Evolutionary conservation across 2,113 vertebrate species (phyloP), one percentile per base, ranked within the genome.

Genomic region (Saguinus imperator): DNA sequence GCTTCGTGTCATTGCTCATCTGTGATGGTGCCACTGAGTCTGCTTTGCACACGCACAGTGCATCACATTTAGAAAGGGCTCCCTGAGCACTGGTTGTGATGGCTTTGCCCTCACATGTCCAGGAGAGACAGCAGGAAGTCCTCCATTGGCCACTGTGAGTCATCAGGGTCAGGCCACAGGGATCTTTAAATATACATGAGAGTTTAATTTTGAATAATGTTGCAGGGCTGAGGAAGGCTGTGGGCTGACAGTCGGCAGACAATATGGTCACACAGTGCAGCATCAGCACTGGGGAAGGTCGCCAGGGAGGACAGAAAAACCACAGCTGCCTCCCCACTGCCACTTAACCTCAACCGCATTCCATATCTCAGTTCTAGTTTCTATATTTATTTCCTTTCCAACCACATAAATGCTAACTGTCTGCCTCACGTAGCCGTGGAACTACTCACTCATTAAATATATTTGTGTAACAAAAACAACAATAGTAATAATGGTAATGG

Each of bases 231-330:
- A 40, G 79, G 21, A 23, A 20, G 13, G 77, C 25, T 12, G n/a
- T 9, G 2, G 7, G 8, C 1, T 0, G 3, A 8, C 0, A 2
- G 35, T 23, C 1, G 1, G 3, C 12, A 32, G 80, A 29, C 16
- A 2, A 17, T 32, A 2, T 0, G 25, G 32, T 12, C 58, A 35
- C 0, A 1, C 8, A 1, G 35, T 0, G 50, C 11, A 3, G 16
- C 14, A 35, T 12, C 52, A 17, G n/a, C 23, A 55, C 43, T 12
- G 0, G 8, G 8, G 27, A 35, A 6, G n/a, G 52, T n/a, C 37
- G 16, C 17, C 27, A 8, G 16, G n/a, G 64, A 72, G 32, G 52
- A 55, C 3, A 6, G 48, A 9, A 12, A 32, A 27, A 4, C 21
- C 23, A n/a, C 29, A 81, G 45, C n/a, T 64, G 27, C 43, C 37